Percentiles rank a stretch among this genome's conserved stretches.
Conservation (phyloP, 2,888 invertebrate species). For the Nesidiocoris tenuis region DNA sequence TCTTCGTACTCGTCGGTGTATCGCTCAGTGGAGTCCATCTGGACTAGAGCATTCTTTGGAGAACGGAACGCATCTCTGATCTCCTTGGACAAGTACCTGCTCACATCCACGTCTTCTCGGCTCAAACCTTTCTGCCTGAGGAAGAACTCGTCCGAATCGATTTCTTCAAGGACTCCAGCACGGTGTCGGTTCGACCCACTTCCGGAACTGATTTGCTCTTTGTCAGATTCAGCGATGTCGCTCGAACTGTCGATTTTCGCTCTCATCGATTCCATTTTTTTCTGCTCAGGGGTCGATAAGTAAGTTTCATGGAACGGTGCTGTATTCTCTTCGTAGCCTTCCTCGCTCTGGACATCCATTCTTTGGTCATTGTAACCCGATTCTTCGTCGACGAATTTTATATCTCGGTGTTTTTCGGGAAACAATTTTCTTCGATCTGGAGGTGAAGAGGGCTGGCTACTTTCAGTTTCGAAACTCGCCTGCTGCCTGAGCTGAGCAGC, state of each 20-base stretch:
- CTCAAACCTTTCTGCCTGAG: slow-evolving; percentile 78
- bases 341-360: slow-evolving; percentile 38
- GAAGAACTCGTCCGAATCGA: slow-evolving; percentile 85
- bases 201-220: slow-evolving; percentile 49
- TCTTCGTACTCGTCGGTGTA: slow-evolving; percentile 51
- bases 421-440: slow-evolving; percentile 56
- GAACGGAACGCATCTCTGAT: slow-evolving; percentile 73
- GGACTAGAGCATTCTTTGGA: slow-evolving; percentile 65
- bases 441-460: slow-evolving; percentile 53
- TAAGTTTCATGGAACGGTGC: slow-evolving; percentile 39
- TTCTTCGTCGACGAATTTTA: slow-evolving; percentile 53
- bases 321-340: slow-evolving; percentile 38
- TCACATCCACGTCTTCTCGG: slow-evolving; percentile 76
- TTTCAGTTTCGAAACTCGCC: slow-evolving; percentile 53
- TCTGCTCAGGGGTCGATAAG: slow-evolving; percentile 22
- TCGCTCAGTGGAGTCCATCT: slow-evolving; percentile 59
- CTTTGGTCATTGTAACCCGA: slow-evolving; percentile 25
- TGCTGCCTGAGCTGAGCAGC: slow-evolving; percentile 55
- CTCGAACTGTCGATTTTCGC: slow-evolving; percentile 41
- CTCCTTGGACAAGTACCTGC: slow-evolving; percentile 74
- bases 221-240: slow-evolving; percentile 45
- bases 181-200: slow-evolving; percentile 48
- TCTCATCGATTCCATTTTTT: slow-evolving; percentile 11
- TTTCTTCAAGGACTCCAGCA: slow-evolving; percentile 73
- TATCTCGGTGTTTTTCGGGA: slow-evolving; percentile 54